A percentile compares a stretch with the other conserved stretches of the same genome.
Evolutionary conservation across 2,888 invertebrate genomes (phyloP).

Genomic region (Buathra laborator): DNA sequence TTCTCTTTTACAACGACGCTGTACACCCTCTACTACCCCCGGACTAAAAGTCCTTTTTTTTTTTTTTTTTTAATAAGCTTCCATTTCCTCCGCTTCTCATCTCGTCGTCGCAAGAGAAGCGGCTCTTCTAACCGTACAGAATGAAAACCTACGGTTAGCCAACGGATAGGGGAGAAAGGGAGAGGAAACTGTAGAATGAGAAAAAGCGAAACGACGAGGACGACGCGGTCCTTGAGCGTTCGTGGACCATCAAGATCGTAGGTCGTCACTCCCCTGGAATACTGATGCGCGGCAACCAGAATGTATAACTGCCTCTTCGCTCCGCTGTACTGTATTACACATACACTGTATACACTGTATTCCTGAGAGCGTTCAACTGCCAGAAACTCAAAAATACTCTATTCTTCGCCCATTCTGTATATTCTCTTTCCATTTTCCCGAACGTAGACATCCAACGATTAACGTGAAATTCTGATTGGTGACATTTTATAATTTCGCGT

Average conservation of each 20-base stretch:
- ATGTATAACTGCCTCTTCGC: constrained; percentile 31
- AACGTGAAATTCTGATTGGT: too few relatives aligned
- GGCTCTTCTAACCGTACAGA: constrained; percentile 73
- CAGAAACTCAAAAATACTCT: not conserved
- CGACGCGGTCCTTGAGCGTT: constrained; percentile 61
- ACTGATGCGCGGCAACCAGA: constrained; percentile 63
- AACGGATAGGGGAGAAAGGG: constrained; percentile 72
- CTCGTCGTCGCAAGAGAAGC: constrained; percentile 73
- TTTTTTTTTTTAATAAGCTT: constrained; percentile 58
- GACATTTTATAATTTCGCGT: too few relatives aligned
- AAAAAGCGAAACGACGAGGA: constrained; percentile 40
- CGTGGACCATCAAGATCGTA: constrained; percentile 69
- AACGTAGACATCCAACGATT: too few relatives aligned
- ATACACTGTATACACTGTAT: too few relatives aligned
- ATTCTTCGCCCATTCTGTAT: too few relatives aligned
- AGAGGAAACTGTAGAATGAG: constrained; percentile 53
- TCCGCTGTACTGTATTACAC: constrained; percentile 10
- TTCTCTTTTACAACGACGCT: constrained; percentile 35
- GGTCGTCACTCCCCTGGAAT: constrained; percentile 67
- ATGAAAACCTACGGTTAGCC: constrained; percentile 80
- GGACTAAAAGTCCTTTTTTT: constrained; percentile 53
- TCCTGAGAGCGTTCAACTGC: not conserved
- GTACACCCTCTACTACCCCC: constrained; percentile 11
- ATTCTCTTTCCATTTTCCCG: too few relatives aligned
- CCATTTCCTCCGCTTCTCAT: constrained; percentile 47